phyloP scores from a whole-genome alignment of 2,113 vertebrate genomes.

The Chloebia gouldiae region DNA sequence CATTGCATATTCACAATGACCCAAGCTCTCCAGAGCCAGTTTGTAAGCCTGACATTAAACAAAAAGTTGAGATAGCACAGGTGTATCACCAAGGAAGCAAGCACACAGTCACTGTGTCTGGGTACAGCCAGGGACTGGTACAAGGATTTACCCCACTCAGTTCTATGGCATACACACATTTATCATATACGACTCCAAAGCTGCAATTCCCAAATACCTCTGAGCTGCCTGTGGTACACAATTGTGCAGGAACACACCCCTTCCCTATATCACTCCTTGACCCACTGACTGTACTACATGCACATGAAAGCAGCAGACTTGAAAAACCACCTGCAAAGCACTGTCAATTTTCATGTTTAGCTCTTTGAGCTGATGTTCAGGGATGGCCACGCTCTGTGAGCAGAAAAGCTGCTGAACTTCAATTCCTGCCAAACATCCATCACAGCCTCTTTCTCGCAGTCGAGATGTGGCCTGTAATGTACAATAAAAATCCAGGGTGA shows the following conservation, averaged over 20 bases:
- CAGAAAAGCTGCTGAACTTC: constrained; percentile 99
- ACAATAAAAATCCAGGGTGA: constrained; percentile 11
- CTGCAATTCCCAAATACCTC: neutral
- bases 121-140: neutral
- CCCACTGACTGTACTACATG: neutral
- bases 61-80: neutral
- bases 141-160: neutral
- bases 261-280: neutral
- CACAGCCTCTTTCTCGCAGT: constrained; percentile 89
- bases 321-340: constrained; percentile 86
- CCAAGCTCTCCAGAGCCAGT: constrained; percentile 91
- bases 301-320: neutral
- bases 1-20: constrained; percentile 96
- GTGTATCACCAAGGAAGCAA: neutral
- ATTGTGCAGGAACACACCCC: neutral
- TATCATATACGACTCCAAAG: neutral
- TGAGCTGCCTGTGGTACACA: neutral
- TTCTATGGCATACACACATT: neutral
- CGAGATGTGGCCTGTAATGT: constrained; percentile 85
- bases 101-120: neutral
- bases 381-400: constrained; percentile 90
- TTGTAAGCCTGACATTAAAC: constrained; percentile 85
- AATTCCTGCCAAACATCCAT: constrained; percentile 91
- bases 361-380: constrained; percentile 97
- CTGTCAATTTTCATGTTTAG: constrained; percentile 94